Base-by-base conservation (phyloP, 2,888 invertebrate species). In the Ichneumon xanthorius region DNA sequence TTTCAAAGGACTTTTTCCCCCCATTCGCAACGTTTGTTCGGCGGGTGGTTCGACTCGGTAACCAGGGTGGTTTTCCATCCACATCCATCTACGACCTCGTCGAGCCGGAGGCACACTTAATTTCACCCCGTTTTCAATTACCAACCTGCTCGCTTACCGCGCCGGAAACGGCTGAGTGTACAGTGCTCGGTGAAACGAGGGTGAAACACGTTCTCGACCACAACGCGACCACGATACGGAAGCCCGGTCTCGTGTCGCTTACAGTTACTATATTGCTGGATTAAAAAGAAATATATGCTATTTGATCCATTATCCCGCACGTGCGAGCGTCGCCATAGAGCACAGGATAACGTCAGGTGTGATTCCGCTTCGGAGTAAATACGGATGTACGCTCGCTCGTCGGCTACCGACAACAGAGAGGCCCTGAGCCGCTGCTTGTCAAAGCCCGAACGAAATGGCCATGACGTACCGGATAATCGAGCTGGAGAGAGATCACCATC, bases 91-190 rank as follows among this genome's bases (percentile, higher is more conserved):
- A 16, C n/a, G n/a, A 63, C 5, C 33, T 33, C 63, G 33, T 1
- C 63, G 63, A 63, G 48, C 1, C 22, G 7, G 22, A n/a, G 33
- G 63, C n/a, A 33, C 63, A n/a, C 53, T 71, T 77, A 71, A 82
- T 55, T 82, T 63, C 33, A 11, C 58, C 26, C 14, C 58, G 67
- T 50, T 78, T 78, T 82, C 65, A 77, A 82, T 82, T 72, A 67
- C 72, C 55, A 45, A 58, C 40, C 80, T 63, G 58, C 22, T 16
- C 33, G 16, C 30, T 75, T 16, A 75, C 40, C 61, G 30, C 58
- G 40, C 16, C 37, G 33, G 61, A 30, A 22, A 14, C 61, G 70
- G 37, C 71, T 19, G 71, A 63, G 19, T 26, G 50, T 22, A 22
- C 68, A n/a, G 48, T 55, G 30, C 75, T 61, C 45, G 80, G 40